Evolutionary conservation across 2,888 invertebrate species (phyloP), one percentile per base, ranked within the genome.

Genomic region (Hirtodrosophila histrioides): DNA sequence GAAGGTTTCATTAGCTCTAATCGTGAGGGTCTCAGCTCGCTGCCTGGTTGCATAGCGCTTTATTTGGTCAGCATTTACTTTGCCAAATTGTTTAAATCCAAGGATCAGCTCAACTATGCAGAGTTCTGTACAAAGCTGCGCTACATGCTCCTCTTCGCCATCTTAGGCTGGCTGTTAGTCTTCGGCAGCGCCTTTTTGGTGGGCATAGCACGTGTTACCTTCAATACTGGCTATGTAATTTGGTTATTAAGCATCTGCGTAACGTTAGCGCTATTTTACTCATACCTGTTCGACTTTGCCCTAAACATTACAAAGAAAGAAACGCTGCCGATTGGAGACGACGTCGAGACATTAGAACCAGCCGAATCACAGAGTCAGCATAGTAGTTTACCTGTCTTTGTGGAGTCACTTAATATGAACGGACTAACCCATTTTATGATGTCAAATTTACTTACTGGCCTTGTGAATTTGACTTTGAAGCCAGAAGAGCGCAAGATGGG

Each of bases 1-100:
- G 91, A 91, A 39, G 93, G 93, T 55, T 70, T 98, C 4, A 92
- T 94, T 43, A 93, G 94, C 51, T 97, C 98, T 0, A 99, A 99
- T 91, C 94, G 97, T 60, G 99, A 99, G 92, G 99, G 99, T 0
- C 92, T 99, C 37, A 94, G 94, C 23, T 98, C 99, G 0, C 93
- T 95, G 36, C 92, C 96, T 0, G 99, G 99, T 1, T 99, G 97
- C 90, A 92, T 97, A 0, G 94, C 96, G 0, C 92, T 99, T 4
- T 98, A 97, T 91, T 92, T 98, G 60, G 93, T 95, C 70, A 95
- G 96, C 27, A 94, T 95, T 54, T 93, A 94, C 78, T 89, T 95
- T 45, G 84, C 89, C 53, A 95, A 95, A 39, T 88, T 84, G 93
- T 51, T 88, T 95, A 31, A 90, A 90, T 29, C 70, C 65, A 9